Conservation (phyloP, 1,140 invertebrate genomes). For the Atta texana region DNA sequence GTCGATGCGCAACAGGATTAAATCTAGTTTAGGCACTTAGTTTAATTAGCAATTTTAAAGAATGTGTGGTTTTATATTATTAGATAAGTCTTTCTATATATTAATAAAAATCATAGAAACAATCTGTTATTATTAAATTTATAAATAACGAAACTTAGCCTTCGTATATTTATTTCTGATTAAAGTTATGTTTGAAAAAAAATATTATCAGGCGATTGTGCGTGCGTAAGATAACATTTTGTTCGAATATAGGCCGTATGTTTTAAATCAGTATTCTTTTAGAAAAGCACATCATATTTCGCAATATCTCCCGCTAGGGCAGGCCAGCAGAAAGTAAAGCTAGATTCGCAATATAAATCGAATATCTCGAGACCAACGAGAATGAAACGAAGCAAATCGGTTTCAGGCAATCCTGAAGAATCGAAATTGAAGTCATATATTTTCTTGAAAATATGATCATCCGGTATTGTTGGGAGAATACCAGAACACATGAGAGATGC, state of each 20-base stretch:
- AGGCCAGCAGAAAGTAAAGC: constrained; percentile 44
- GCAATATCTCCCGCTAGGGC: constrained; percentile 40
- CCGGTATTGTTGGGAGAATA: constrained; percentile 28
- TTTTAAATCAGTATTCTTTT: constrained; percentile 38
- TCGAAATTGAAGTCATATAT: constrained; percentile 60
- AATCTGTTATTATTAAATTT: not conserved
- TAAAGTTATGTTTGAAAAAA: not conserved
- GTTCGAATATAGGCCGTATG: constrained; percentile 6
- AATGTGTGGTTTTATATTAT: not conserved
- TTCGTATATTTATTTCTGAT: not conserved
- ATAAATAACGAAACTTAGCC: not conserved
- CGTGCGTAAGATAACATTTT: constrained; percentile 1
- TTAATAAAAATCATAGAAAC: not conserved
- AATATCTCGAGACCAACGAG: constrained; percentile 53
- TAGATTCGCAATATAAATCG: constrained; percentile 62
- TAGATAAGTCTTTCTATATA: not conserved
- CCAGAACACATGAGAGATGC: constrained; percentile 21
- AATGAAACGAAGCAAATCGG: constrained; percentile 45
- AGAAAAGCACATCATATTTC: constrained; percentile 12
- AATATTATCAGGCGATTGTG: constrained; percentile 19
- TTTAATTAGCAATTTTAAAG: constrained; percentile 15
- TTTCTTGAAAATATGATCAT: constrained; percentile 64
- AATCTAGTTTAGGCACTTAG: not conserved
- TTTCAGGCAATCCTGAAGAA: constrained; percentile 60
- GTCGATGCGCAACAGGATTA: not conserved